Conservation (phyloP, 2,113 vertebrate species). For the Apteryx mantelli region DNA sequence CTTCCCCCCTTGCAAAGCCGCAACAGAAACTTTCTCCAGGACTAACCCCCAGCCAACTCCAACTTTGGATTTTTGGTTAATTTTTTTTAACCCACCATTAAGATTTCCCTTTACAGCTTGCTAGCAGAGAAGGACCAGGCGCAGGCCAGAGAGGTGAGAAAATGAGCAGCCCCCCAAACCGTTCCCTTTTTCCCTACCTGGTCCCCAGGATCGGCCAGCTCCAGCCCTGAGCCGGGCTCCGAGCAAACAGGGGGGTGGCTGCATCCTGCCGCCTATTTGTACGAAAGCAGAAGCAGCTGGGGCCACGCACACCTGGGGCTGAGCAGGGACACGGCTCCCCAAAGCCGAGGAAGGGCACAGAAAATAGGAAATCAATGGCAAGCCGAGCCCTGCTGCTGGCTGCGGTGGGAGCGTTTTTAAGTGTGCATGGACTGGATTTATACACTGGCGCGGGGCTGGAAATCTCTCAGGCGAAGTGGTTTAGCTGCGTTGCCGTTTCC, state of each 20-base stretch:
- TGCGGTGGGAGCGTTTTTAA: background rate
- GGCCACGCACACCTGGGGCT: background rate
- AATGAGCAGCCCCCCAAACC: too few species aligned
- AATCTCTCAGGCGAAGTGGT: background rate
- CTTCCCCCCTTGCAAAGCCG: background rate
- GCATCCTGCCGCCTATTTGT: background rate
- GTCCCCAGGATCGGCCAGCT: too few species aligned
- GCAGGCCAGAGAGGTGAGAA: background rate
- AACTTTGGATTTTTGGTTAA: accelerated
- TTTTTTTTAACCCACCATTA: too few species aligned
- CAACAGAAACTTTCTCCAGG: accelerated
- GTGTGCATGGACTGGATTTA: background rate
- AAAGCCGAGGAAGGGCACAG: background rate
- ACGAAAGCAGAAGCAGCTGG: background rate
- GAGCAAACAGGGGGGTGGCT: too few species aligned
- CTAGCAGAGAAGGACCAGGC: too few species aligned
- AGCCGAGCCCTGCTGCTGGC: background rate
- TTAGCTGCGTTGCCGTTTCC: background rate
- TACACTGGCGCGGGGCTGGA: background rate
- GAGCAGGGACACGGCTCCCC: too few species aligned
- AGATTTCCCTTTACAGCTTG: too few species aligned
- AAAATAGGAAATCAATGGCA: background rate
- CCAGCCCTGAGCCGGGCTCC: too few species aligned
- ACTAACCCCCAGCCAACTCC: accelerated
- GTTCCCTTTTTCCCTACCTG: too few species aligned